Evolutionary conservation across 2,888 invertebrate species (phyloP).

Genomic region (Atethmia centrago): DNA sequence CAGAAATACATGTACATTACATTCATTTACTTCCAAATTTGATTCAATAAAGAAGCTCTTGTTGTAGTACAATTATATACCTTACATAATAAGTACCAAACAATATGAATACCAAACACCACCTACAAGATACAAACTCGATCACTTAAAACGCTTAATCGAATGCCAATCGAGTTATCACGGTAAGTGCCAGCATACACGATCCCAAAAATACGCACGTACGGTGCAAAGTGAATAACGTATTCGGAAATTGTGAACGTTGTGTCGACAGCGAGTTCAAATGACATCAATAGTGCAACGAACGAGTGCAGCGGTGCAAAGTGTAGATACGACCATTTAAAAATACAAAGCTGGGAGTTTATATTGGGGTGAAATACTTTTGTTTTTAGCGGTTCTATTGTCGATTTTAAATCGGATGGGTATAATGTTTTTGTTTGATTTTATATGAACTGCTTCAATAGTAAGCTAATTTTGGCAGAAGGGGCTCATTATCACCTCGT

Average conservation of each 20-base stretch:
- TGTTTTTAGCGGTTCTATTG: slow-evolving; percentile 24
- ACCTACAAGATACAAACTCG: slow-evolving; percentile 29
- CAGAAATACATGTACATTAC: background rate
- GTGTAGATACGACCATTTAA: slow-evolving; percentile 47
- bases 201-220: slow-evolving; percentile 61
- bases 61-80: background rate
- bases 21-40: background rate
- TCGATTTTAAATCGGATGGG: slow-evolving; percentile 10
- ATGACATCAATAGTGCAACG: slow-evolving; percentile 65
- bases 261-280: slow-evolving; percentile 60
- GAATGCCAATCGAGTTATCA: slow-evolving; percentile 64
- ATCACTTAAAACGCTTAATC: slow-evolving; percentile 45
- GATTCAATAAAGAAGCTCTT: background rate
- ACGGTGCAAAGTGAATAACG: slow-evolving; percentile 65
- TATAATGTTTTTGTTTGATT: background rate
- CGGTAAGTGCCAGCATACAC: slow-evolving; percentile 51
- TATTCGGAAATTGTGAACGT: slow-evolving; percentile 67
- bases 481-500: too few species aligned
- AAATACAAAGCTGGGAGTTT: slow-evolving; percentile 44
- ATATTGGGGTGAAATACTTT: slow-evolving; percentile 26
- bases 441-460: slow-evolving; percentile 10
- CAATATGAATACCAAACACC: slow-evolving; percentile 13
- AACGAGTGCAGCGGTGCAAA: slow-evolving; percentile 60
- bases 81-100: background rate
- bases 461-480: background rate